Evolutionary conservation across 1,140 invertebrate species (phyloP).

Genomic region (Aplysia californica): DNA sequence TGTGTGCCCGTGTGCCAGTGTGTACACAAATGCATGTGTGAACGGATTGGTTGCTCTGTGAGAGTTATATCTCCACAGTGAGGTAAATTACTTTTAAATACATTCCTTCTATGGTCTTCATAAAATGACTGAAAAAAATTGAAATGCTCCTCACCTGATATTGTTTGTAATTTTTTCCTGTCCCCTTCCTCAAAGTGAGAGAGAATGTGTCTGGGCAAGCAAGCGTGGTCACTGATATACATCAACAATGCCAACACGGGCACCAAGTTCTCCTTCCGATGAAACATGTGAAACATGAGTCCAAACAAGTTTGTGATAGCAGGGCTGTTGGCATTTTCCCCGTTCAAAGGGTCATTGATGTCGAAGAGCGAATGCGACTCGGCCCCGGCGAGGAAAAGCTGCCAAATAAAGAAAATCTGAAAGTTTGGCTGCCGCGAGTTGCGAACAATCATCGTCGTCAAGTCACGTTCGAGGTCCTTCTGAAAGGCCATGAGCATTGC

Average conservation of each 20-base stretch:
- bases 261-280: conserved; percentile 14
- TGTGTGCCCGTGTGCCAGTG: no score
- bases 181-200: conserved; percentile 18
- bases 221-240: conserved; percentile 27
- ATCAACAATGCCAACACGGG: conserved; percentile 26
- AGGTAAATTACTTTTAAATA: no score
- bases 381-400: conserved; percentile 37
- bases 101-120: no score
- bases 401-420: conserved; percentile 36
- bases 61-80: no score
- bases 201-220: conserved; percentile 13
- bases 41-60: no score
- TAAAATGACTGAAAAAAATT: no score
- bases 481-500: conserved; percentile 43
- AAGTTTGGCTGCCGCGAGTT: conserved; percentile 19
- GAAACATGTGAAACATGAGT: conserved; percentile 27
- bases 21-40: no score
- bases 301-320: conserved; percentile 30
- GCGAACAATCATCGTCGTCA: conserved; percentile 12
- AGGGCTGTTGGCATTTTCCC: background rate
- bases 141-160: conserved; percentile 34
- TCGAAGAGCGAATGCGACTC: conserved; percentile 39
- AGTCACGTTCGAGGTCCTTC: conserved; percentile 36
- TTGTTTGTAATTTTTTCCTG: conserved; percentile 8
- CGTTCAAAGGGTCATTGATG: conserved; percentile 9